Base-by-base conservation (phyloP, 2,888 invertebrate species). In the Synergus itoensis region DNA sequence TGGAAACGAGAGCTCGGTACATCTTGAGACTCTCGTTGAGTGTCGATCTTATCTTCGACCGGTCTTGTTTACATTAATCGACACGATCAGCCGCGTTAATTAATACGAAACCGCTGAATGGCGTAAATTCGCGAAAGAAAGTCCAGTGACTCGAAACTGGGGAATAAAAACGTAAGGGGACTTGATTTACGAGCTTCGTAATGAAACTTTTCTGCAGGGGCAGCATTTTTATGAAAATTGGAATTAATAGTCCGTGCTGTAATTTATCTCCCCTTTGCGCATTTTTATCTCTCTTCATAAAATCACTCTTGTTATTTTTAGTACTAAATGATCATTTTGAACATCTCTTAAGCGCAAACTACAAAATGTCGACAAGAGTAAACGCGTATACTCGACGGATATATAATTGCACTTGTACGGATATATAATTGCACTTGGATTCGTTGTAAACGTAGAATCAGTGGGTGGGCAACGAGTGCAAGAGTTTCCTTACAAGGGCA, bases 401-500 rank as follows among this genome's bases (percentile, higher is more conserved):
- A 60, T 60, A 18, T 60, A 60, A 60, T 60, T 60, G 18, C 18
- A 60, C 40, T 41, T n/a, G 40, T n/a, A 18, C n/a, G 45, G 8
- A 36, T 36, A 60, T 60, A 18, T 60, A 60, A 60, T 60, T 60
- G 18, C 18, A 60, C 16, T 45, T 48, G 28, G n/a, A 73, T 48
- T 28, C n/a, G 48, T 53, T 28, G n/a, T n/a, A 73, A 73, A 73
- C 48, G 41, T 40, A 60, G 41, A 40, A 53, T 48, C 21, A 43
- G 80, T 82, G 80, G 80, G 79, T 63, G 77, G 78, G 77, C 76
- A 82, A 80, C 60, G 77, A 82, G 80, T 82, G 79, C 79, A 80
- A 82, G 76, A 79, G 67, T 77, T 79, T 80, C 80, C 82, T 73
- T 81, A 81, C 75, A 82, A 73, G 82, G 80, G 76, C 77, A 81